A percentile compares a stretch with the other conserved stretches of the same genome.
Evolutionary conservation across 37 sponge, comb jelly and placozoan species (phyloP).

Genomic region (Spongilla lacustris): DNA sequence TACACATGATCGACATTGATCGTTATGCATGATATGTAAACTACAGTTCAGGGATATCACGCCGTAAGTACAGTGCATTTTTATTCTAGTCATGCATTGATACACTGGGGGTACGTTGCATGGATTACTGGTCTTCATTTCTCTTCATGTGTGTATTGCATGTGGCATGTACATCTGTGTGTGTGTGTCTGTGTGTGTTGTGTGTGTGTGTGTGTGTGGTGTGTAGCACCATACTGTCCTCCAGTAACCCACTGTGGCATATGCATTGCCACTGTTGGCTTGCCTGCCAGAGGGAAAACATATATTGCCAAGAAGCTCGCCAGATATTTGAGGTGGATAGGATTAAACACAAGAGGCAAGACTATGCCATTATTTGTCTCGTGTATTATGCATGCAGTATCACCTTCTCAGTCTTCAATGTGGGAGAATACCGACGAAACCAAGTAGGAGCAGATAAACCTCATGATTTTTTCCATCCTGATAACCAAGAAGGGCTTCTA

Average conservation of each 20-base stretch:
- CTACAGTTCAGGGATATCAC: too few relatives aligned
- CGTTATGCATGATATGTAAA: too few relatives aligned
- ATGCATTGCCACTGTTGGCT: conserved; percentile 91
- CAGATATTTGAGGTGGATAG: conserved; percentile 94
- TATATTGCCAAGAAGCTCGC: conserved; percentile 87
- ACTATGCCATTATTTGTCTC: too few relatives aligned
- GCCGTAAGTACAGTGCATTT: too few relatives aligned
- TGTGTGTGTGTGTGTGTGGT: too few relatives aligned
- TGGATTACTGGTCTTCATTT: too few relatives aligned
- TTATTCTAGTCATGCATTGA: too few relatives aligned
- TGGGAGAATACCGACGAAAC: conserved; percentile 88
- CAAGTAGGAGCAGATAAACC: conserved; percentile 79
- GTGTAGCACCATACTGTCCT: conserved; percentile 64
- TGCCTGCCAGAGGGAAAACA: conserved; percentile 98
- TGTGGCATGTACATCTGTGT: background rate
- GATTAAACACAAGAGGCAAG: conserved; percentile 84
- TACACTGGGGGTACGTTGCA: too few relatives aligned
- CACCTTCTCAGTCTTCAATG: conserved; percentile 80
- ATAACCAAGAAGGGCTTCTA: conserved; percentile 79
- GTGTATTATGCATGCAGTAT: background rate
- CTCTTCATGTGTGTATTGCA: background rate
- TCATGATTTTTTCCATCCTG: conserved; percentile 85
- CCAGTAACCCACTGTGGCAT: conserved; percentile 48
- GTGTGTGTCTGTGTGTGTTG: too few relatives aligned
- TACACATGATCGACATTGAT: too few relatives aligned